Evolutionary conservation across 2,113 vertebrate genomes (phyloP).

Genomic region (Aspidoscelis tigris): DNA sequence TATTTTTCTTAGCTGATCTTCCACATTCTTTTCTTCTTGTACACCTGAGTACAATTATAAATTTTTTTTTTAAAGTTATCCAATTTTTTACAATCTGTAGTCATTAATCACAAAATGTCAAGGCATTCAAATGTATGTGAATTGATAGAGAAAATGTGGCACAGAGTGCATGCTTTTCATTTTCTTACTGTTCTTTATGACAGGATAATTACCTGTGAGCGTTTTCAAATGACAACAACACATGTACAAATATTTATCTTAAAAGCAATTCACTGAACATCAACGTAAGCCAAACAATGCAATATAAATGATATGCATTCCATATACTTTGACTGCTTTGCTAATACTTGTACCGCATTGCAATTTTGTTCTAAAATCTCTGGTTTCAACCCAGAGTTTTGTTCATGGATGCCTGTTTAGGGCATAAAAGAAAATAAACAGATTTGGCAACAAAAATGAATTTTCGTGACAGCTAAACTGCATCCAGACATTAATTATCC

Average conservation of each 20-base stretch:
- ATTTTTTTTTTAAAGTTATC: slow-evolving; percentile 10
- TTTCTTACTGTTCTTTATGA: slow-evolving; percentile 22
- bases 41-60: slow-evolving; percentile 77
- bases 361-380: not conserved
- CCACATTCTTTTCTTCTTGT: slow-evolving; percentile 83
- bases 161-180: slow-evolving; percentile 45
- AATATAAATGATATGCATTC: not conserved
- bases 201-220: not conserved
- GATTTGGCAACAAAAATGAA: not conserved
- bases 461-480: not conserved
- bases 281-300: not conserved
- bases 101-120: not conserved
- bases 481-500: fast-evolving
- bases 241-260: slow-evolving; percentile 7
- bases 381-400: not conserved
- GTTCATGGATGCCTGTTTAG: fast-evolving
- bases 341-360: not conserved
- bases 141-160: slow-evolving; percentile 9
- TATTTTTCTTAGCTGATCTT: slow-evolving; percentile 74
- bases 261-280: slow-evolving; percentile 10
- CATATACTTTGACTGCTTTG: slow-evolving; percentile 8
- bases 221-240: slow-evolving; percentile 37
- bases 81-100: not conserved
- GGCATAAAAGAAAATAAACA: not conserved
- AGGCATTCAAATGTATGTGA: not conserved